phyloP scores from a whole-genome alignment of 2,797 vertebrate species.

The Lagothrix lagotricha region DNA sequence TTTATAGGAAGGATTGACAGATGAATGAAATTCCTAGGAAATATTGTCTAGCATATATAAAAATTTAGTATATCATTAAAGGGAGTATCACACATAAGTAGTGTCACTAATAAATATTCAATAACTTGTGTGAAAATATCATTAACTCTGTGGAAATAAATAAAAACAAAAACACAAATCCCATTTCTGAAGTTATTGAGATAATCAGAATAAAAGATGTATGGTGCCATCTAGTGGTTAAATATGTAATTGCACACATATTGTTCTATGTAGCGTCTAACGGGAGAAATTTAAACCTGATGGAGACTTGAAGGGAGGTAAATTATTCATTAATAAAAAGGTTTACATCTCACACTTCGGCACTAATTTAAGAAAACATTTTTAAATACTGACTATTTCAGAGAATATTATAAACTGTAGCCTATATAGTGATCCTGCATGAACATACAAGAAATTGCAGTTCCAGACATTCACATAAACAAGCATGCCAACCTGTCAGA shows the following conservation, averaged over 20 bases:
- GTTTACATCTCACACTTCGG: background rate
- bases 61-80: conserved; percentile 22
- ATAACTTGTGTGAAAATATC: background rate
- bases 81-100: background rate
- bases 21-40: background rate
- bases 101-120: background rate
- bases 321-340: conserved; percentile 56
- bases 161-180: conserved; percentile 22
- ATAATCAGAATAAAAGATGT: conserved; percentile 72
- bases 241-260: conserved; percentile 1
- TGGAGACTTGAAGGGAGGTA: background rate
- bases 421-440: conserved; percentile 21
- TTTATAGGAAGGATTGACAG: conserved; percentile 32
- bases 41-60: background rate
- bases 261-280: background rate
- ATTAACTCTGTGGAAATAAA: conserved; percentile 15
- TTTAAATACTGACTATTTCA: background rate
- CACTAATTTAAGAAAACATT: background rate
- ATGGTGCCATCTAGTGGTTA: conserved; percentile 76
- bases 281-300: conserved; percentile 20
- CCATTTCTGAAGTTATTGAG: background rate
- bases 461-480: conserved; percentile 65
- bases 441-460: conserved; percentile 35
- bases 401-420: background rate
- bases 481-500: conserved; percentile 68